Conservation (phyloP, 2,797 vertebrate species). For the Apogon talboti region DNA sequence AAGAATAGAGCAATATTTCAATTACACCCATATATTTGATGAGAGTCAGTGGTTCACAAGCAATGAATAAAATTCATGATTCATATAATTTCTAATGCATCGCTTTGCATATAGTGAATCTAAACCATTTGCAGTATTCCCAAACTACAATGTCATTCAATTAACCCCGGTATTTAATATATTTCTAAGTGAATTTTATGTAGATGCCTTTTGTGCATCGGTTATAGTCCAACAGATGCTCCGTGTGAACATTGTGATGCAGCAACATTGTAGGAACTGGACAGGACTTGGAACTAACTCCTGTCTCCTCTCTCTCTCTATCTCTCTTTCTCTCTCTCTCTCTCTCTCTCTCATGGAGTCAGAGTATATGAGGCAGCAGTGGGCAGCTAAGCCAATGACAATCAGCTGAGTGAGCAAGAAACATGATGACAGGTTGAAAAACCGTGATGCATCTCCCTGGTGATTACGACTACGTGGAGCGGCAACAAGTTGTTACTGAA, state of each 20-base stretch:
- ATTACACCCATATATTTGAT: conserved; percentile 76
- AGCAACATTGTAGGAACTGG: conserved; percentile 32
- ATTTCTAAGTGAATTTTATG: conserved; percentile 34
- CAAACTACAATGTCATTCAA: conserved; percentile 52
- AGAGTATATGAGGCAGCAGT: conserved; percentile 40
- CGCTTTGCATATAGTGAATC: conserved; percentile 40
- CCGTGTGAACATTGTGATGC: conserved; percentile 19
- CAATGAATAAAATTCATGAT: conserved; percentile 66
- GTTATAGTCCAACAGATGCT: conserved; percentile 27
- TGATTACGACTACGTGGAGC: conserved; percentile 26
- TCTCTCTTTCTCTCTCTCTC: too few relatives aligned
- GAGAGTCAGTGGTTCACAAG: conserved; percentile 71
- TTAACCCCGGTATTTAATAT: conserved; percentile 52
- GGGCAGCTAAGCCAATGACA: conserved; percentile 43
- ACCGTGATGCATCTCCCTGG: conserved; percentile 27
- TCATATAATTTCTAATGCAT: conserved; percentile 61
- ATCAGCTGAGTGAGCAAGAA: conserved; percentile 44
- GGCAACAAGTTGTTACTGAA: conserved; percentile 54
- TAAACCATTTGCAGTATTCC: conserved; percentile 55
- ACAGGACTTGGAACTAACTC: conserved; percentile 19
- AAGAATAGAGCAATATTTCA: conserved; percentile 47
- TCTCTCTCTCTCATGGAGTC: conserved; percentile 8
- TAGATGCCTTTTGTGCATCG: conserved; percentile 18
- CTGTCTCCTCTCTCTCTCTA: conserved; percentile 19
- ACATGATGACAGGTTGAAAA: conserved; percentile 39